phyloP scores from a whole-genome alignment of 2,797 vertebrate genomes.

The Emydoidea blandingii region DNA sequence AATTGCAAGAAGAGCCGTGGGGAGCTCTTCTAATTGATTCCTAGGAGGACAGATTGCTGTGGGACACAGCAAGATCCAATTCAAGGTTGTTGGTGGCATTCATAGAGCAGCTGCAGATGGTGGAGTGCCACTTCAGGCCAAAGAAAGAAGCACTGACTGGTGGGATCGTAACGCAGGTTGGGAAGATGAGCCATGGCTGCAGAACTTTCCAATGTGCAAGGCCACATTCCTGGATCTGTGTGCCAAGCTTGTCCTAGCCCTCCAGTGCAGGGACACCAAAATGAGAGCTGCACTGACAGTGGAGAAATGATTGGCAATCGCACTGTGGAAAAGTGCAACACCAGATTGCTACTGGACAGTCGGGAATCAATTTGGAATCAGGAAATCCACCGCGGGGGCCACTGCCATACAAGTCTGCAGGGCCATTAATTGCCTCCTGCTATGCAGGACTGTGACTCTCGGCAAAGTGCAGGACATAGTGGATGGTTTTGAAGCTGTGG shows the following conservation, averaged over 20 bases:
- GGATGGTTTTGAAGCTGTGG: not conserved
- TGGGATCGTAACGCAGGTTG: not conserved
- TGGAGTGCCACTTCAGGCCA: not conserved
- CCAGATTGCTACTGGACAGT: too few relatives aligned
- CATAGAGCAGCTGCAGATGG: not conserved
- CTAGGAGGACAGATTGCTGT: not conserved
- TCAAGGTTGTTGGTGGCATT: not conserved
- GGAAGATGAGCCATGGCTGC: not conserved
- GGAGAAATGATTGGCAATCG: not conserved
- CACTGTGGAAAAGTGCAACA: too few relatives aligned
- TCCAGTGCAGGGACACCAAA: not conserved
- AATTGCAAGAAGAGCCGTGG: rapidly evolving
- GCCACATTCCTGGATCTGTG: too few relatives aligned
- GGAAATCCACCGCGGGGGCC: too few relatives aligned
- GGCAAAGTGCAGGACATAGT: not conserved
- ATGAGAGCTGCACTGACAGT: too few relatives aligned
- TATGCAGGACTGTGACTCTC: not conserved
- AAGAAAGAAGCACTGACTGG: not conserved
- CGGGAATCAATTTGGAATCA: too few relatives aligned
- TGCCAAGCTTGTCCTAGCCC: not conserved
- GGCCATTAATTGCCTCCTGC: not conserved
- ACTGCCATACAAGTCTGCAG: not conserved
- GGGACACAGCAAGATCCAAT: not conserved
- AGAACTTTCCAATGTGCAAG: not conserved
- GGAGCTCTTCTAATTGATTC: not conserved